These are phyloP conservation scores for Epinotia bilunana DNA, from an alignment of 2,888 invertebrate genomes.

Conservation along the genomic window DNA sequence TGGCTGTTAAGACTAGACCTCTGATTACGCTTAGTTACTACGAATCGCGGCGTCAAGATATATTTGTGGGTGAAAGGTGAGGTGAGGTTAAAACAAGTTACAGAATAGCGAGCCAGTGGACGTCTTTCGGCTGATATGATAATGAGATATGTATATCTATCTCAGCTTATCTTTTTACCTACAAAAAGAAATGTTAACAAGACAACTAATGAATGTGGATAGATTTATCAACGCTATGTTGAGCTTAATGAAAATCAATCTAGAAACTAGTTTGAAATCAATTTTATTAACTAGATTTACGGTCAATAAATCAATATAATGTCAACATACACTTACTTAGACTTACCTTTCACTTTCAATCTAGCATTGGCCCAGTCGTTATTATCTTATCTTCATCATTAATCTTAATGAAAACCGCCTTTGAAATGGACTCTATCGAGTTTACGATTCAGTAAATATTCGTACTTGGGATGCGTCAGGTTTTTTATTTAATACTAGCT, in stretches of 20 bases:
- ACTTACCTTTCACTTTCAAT: conserved; percentile 39
- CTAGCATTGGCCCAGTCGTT: conserved; percentile 19
- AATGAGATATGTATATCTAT: no score
- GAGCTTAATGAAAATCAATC: not conserved
- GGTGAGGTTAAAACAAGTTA: no score
- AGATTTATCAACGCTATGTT: not conserved
- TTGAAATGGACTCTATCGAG: conserved; percentile 10
- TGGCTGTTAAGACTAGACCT: no score
- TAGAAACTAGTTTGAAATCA: conserved; percentile 11
- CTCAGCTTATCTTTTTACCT: no score
- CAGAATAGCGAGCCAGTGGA: no score
- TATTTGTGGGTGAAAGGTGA: no score
- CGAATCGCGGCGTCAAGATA: no score
- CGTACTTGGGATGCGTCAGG: not conserved
- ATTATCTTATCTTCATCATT: conserved; percentile 39
- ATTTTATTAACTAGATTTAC: conserved; percentile 18
- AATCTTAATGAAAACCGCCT: conserved; percentile 29
- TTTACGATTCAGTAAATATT: conserved; percentile 21
- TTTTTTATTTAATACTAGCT: not conserved
- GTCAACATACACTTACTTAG: conserved; percentile 33
- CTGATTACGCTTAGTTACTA: no score
- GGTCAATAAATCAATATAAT: conserved; percentile 25
- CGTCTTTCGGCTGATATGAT: no score
- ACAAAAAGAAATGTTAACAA: no score
- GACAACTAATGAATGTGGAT: no score